Evolutionary conservation across 2,888 invertebrate species (phyloP).

Genomic region (Netelia melanura): DNA sequence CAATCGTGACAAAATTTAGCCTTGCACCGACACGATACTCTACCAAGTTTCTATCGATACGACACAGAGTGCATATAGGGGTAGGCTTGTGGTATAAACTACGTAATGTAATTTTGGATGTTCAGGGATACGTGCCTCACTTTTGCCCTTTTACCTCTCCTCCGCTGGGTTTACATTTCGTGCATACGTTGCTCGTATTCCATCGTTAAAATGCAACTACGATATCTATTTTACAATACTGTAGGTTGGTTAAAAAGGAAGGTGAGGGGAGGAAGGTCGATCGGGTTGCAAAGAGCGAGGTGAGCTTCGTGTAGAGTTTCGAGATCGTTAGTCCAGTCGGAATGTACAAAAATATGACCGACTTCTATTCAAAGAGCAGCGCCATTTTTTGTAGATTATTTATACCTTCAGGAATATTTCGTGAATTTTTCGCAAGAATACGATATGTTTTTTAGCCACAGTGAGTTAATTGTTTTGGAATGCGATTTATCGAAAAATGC

Average conservation of each 20-base stretch:
- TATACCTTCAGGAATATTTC: too few relatives aligned
- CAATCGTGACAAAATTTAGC: slow-evolving; percentile 4
- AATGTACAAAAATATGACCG: too few relatives aligned
- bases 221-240: not conserved
- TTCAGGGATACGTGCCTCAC: slow-evolving; percentile 20
- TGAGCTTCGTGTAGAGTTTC: not conserved
- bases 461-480: too few relatives aligned
- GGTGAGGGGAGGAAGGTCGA: too few relatives aligned
- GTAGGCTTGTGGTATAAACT: slow-evolving; percentile 44
- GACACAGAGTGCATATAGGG: not conserved
- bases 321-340: not conserved
- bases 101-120: slow-evolving; percentile 39
- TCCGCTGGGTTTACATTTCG: not conserved
- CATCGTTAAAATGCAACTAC: slow-evolving; percentile 4
- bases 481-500: too few relatives aligned
- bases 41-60: not conserved
- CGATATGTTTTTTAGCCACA: too few relatives aligned
- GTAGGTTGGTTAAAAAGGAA: not conserved
- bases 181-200: slow-evolving; percentile 2
- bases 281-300: too few relatives aligned
- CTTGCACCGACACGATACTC: not conserved
- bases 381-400: too few relatives aligned
- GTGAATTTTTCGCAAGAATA: too few relatives aligned
- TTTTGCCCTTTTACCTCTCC: not conserved
- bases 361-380: too few relatives aligned